Evolutionary conservation across 2,888 invertebrate species (phyloP).

Genomic region (Diarsia rubi): DNA sequence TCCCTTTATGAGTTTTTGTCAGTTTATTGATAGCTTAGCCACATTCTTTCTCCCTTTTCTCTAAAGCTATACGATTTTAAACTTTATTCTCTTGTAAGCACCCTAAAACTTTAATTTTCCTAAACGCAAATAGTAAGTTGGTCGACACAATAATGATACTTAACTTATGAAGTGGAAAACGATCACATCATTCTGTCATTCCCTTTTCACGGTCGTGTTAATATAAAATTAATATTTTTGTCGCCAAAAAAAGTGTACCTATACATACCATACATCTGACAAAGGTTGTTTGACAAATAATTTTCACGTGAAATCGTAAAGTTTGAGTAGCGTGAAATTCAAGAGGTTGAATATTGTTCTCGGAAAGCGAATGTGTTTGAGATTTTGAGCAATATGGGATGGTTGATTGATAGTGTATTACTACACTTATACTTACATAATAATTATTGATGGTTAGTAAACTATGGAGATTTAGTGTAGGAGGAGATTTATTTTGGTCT

Average conservation of each 20-base stretch:
- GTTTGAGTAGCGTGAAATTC: constrained; percentile 75
- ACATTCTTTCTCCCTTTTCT: constrained; percentile 40
- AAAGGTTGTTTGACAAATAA: constrained; percentile 76
- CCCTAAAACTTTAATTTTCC: constrained; percentile 30
- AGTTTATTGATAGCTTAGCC: constrained; percentile 73
- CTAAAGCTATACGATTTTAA: constrained; percentile 55
- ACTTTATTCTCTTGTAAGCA: constrained; percentile 51
- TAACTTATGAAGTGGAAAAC: constrained; percentile 89
- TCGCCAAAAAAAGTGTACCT: constrained; percentile 70
- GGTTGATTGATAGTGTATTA: constrained; percentile 32
- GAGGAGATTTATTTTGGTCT: neutral
- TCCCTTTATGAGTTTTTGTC: constrained; percentile 80
- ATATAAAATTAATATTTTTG: constrained; percentile 88
- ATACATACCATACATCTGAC: constrained; percentile 63
- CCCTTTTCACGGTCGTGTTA: constrained; percentile 86
- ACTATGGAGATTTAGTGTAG: neutral
- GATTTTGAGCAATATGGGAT: constrained; percentile 31
- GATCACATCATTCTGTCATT: constrained; percentile 87
- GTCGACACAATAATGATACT: constrained; percentile 79
- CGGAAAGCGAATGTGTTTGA: constrained; percentile 49
- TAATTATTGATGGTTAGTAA: neutral
- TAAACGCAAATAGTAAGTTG: constrained; percentile 54
- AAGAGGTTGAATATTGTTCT: constrained; percentile 64
- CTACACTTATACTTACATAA: neutral
- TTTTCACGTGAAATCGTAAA: constrained; percentile 76